phyloP scores from a whole-genome alignment of 1,140 invertebrate genomes.

The Papilio aristodemus region DNA sequence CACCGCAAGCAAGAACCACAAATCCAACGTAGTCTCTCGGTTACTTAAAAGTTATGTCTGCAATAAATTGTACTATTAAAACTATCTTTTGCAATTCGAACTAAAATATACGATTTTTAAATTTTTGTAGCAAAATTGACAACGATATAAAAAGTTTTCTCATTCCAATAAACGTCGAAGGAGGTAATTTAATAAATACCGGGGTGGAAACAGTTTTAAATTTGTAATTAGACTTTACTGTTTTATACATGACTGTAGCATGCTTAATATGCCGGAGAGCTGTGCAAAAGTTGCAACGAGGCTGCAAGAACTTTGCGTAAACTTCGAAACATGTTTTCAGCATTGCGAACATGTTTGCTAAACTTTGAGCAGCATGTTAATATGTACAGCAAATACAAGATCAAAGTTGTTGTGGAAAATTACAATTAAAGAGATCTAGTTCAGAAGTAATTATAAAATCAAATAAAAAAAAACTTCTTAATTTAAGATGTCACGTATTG shows the following conservation, averaged over 20 bases:
- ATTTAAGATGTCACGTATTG: too few relatives aligned
- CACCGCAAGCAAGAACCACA: too few relatives aligned
- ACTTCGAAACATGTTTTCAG: constrained; percentile 12
- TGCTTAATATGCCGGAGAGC: constrained; percentile 4
- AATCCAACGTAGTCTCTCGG: too few relatives aligned
- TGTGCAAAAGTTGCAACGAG: neutral
- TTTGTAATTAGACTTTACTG: constrained; percentile 6
- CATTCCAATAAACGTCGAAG: neutral
- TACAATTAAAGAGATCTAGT: neutral
- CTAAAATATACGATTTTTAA: too few relatives aligned
- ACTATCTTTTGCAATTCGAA: too few relatives aligned
- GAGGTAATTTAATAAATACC: neutral
- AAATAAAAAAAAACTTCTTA: too few relatives aligned
- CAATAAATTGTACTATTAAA: too few relatives aligned
- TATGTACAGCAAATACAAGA: neutral
- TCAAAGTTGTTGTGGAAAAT: constrained; percentile 5
- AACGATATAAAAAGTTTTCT: neutral
- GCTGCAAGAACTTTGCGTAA: constrained; percentile 27
- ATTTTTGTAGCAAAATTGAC: too few relatives aligned
- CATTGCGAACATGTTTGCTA: constrained; percentile 26
- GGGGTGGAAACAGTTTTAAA: constrained; percentile 21
- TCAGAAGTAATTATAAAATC: too few relatives aligned
- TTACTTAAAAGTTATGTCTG: too few relatives aligned
- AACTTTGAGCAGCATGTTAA: constrained; percentile 9
- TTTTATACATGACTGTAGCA: neutral